phyloP scores from a whole-genome alignment of 2,888 invertebrate species.

The Sisyra terminalis region DNA sequence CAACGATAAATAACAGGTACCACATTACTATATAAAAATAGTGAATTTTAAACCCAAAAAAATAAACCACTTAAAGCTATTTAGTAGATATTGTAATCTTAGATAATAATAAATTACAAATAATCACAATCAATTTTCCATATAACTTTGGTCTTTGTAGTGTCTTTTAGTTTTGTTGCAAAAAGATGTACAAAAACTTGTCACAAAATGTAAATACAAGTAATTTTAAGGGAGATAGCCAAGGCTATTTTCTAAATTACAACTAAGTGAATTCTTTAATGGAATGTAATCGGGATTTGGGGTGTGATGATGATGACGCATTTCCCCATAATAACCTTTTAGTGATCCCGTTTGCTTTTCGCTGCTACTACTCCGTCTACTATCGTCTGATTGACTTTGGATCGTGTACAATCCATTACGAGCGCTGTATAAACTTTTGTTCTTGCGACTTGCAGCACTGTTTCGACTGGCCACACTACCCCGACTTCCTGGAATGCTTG shows the following conservation, averaged over 20 bases:
- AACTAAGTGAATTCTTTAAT: slow-evolving; percentile 20
- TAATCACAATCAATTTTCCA: no score
- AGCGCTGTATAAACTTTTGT: slow-evolving; percentile 22
- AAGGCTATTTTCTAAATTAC: slow-evolving; percentile 43
- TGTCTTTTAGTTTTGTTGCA: background rate
- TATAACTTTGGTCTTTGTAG: no score
- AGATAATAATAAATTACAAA: no score
- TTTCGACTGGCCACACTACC: slow-evolving; percentile 14
- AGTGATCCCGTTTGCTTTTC: slow-evolving; percentile 17
- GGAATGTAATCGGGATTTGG: slow-evolving; percentile 10
- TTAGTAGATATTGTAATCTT: no score
- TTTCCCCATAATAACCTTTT: slow-evolving; percentile 7
- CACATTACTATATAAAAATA: no score
- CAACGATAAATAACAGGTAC: no score
- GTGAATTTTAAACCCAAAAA: no score
- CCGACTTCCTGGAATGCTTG: slow-evolving; percentile 11
- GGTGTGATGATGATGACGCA: slow-evolving; percentile 8
- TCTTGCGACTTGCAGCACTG: slow-evolving; percentile 1
- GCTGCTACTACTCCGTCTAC: slow-evolving; percentile 16
- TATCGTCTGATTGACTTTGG: slow-evolving; percentile 28
- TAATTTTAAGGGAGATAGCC: slow-evolving; percentile 39
- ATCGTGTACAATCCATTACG: slow-evolving; percentile 28
- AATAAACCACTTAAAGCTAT: no score
- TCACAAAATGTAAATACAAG: no score
- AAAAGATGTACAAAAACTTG: background rate